Conservation (phyloP, 2,888 invertebrate genomes). For the Metallyticus violacea region DNA sequence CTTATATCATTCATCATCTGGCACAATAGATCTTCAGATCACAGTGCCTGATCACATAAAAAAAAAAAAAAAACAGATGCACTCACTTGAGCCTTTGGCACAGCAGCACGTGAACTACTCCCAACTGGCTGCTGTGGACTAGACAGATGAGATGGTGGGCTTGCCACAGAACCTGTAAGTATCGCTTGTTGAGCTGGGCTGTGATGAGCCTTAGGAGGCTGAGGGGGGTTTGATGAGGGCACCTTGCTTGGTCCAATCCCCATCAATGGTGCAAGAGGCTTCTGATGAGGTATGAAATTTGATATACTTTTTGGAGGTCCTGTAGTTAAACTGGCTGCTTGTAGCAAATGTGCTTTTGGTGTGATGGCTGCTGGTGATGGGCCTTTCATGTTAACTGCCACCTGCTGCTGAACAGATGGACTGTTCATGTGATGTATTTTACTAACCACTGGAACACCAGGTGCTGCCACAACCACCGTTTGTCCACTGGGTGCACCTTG, state of each 20-base stretch:
- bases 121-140: conserved; percentile 50
- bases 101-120: conserved; percentile 41
- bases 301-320: background rate
- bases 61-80: no score
- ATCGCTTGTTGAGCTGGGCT: conserved; percentile 28
- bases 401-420: background rate
- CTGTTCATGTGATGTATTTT: conserved; percentile 3
- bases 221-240: conserved; percentile 33
- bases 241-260: conserved; percentile 30
- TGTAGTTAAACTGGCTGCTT: conserved; percentile 40
- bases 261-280: conserved; percentile 32
- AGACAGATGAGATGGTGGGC: conserved; percentile 52
- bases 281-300: conserved; percentile 34
- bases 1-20: no score
- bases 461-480: conserved; percentile 5
- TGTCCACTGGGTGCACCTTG: background rate
- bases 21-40: no score
- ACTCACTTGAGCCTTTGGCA: conserved; percentile 28
- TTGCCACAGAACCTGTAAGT: conserved; percentile 49
- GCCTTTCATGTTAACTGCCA: conserved; percentile 19
- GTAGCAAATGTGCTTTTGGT: conserved; percentile 48
- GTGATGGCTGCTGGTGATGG: conserved; percentile 42
- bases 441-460: background rate
- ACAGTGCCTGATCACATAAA: no score
- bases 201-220: conserved; percentile 38